These are phyloP conservation scores for Bedellia somnulentella DNA, from an alignment of 2,888 invertebrate genomes.

Conservation along the genomic window DNA sequence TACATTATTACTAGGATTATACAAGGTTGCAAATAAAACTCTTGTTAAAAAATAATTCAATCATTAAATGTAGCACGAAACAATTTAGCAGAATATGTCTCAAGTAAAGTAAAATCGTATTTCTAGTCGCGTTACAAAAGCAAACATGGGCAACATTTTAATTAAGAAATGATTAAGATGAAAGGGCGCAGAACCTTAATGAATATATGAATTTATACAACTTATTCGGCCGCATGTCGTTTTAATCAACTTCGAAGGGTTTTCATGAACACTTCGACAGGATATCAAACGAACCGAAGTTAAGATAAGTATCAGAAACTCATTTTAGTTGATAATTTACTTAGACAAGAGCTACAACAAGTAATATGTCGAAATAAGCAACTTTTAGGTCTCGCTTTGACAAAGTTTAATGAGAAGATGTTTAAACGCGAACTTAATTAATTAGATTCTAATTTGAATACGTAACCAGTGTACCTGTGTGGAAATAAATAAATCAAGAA, in stretches of 20 bases:
- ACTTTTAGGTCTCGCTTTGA: conserved; percentile 32
- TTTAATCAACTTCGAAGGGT: conserved; percentile 30
- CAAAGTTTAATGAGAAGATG: conserved; percentile 8
- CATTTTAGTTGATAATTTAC: conserved; percentile 23
- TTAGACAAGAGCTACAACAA: conserved; percentile 6
- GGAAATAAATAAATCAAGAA: too few relatives aligned
- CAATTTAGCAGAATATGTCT: too few relatives aligned
- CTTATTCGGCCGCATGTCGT: conserved; percentile 27
- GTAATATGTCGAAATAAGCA: conserved; percentile 11
- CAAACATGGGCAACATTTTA: neutral
- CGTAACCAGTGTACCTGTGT: too few relatives aligned
- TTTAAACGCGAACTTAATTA: conserved; percentile 38
- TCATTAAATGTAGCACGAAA: too few relatives aligned
- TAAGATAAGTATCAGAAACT: conserved; percentile 1
- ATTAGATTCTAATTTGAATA: conserved; percentile 27
- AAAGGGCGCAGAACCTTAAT: too few relatives aligned
- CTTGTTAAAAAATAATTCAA: too few relatives aligned
- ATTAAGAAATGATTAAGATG: too few relatives aligned
- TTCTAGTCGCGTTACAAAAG: too few relatives aligned
- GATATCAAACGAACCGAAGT: conserved; percentile 7
- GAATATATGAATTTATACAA: conserved; percentile 20
- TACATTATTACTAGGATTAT: too few relatives aligned
- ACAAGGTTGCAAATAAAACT: too few relatives aligned
- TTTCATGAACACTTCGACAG: conserved; percentile 15
- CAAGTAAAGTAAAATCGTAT: too few relatives aligned